A percentile compares a stretch with the other conserved stretches of the same genome.
These are phyloP conservation scores for Bradysia coprophila DNA, from an alignment of 1,140 invertebrate species.

Conservation along the genomic window DNA sequence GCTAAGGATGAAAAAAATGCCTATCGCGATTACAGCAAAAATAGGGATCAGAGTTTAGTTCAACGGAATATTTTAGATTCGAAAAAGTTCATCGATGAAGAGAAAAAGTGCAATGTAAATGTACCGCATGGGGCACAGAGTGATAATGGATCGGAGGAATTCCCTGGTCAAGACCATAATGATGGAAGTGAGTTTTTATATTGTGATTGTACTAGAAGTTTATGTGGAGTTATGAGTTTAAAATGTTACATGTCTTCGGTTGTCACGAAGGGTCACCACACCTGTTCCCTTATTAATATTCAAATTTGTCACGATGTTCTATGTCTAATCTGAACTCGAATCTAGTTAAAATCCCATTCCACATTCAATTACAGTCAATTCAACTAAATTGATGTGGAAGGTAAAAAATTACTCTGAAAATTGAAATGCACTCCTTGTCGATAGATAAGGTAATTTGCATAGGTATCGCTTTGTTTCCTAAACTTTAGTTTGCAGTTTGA, in stretches of 20 bases:
- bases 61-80: neutral
- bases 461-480: too few species aligned
- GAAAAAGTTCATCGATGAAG: neutral
- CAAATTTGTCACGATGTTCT: neutral
- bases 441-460: too few species aligned
- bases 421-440: too few species aligned
- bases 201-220: neutral
- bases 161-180: neutral
- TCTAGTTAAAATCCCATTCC: neutral
- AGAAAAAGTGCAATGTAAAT: neutral
- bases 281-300: neutral
- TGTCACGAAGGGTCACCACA: neutral
- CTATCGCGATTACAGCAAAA: neutral
- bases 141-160: neutral
- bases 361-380: too few species aligned
- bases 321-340: neutral
- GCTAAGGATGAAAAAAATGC: neutral
- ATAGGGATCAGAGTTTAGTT: too few species aligned
- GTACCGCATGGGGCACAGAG: neutral
- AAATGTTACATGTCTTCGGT: neutral
- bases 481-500: too few species aligned
- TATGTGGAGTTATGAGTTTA: neutral
- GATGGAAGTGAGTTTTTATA: neutral
- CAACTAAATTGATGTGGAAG: too few species aligned
- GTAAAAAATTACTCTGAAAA: too few species aligned